Base-by-base conservation (phyloP, 2,888 invertebrate genomes). In the Parnassius smintheus region DNA sequence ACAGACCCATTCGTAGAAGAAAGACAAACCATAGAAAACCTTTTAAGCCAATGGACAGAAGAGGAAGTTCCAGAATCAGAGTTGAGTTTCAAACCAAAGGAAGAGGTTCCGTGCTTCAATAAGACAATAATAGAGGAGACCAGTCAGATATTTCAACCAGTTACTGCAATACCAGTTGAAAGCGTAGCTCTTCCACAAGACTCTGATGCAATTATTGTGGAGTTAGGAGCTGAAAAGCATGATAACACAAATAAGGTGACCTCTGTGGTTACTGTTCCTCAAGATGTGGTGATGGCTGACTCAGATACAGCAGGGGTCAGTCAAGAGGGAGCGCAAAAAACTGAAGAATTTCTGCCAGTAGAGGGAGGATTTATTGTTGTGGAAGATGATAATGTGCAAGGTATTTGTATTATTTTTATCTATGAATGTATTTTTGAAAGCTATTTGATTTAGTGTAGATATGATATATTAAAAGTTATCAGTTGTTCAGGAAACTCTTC, bases 11-110 rank as follows among this genome's bases (percentile, higher is more conserved):
- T 91, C 62, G 83, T 76, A 70, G 85, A 83, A 63, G 91, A 91
- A 48, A 82, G 89, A 49, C 82, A 84, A 70, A 89, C 91, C 9
- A 90, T 92, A 25, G 89, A 88, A 65, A 83, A 81, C 0, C 75
- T 92, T 0, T 83, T 92, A 57, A 89, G 88, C 70, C 92, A 92
- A 69, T 92, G 92, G 92, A 84, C 81, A 0, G 92, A 92, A 61
- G 92, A 92, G 44, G 92, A 91, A 7, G 72, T 86, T 0, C 91
- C 91, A 0, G 85, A 82, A 61, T 68, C 80, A 0, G 91, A 90
- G 67, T 68, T 85, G 1, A 64, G 62, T 2, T 71, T 71, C 59
- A 67, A 65, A 51, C 59, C 68, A 10, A 75, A 63, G 66, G 74
- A 11, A 69, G 86, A 87, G 46, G 56, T 89, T 0, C 80, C 87